A percentile compares a stretch with the other conserved stretches of the same genome.
Evolutionary conservation across 2,888 invertebrate species (phyloP).

Genomic region (Netelia virgata): DNA sequence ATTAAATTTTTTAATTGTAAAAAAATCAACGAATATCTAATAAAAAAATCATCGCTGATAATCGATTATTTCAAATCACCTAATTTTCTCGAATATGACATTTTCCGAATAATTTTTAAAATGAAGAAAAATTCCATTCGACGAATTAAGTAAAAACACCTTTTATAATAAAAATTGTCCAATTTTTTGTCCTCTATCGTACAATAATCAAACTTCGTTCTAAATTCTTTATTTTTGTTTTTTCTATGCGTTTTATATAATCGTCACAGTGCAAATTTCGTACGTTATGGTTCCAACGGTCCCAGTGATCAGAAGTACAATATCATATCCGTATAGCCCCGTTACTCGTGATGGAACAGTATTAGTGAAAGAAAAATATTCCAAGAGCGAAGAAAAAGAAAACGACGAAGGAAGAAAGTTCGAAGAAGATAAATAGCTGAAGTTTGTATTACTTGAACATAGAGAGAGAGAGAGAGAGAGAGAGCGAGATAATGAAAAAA

Average conservation of each 20-base stretch:
- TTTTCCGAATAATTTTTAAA: no score
- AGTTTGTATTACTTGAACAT: background rate
- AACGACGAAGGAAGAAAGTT: background rate
- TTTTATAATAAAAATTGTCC: no score
- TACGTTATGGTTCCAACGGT: background rate
- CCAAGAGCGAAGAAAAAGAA: background rate
- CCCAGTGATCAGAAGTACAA: background rate
- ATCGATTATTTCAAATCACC: no score
- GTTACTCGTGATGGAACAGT: background rate
- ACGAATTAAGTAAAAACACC: no score
- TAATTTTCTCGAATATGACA: no score
- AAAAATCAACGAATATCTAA: no score
- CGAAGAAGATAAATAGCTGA: conserved; percentile 12
- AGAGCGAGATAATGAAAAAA: background rate
- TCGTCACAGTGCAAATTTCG: background rate
- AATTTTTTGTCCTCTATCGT: no score
- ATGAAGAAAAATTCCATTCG: no score
- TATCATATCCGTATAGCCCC: background rate
- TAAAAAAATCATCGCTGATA: no score
- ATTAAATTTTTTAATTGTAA: no score
- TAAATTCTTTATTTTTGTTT: background rate
- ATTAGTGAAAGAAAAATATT: conserved; percentile 2
- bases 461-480: background rate
- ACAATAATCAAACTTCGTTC: background rate
- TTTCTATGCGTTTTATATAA: background rate